Evolutionary conservation across 2,113 vertebrate genomes (phyloP).

Genomic region (Galemys pyrenaicus): DNA sequence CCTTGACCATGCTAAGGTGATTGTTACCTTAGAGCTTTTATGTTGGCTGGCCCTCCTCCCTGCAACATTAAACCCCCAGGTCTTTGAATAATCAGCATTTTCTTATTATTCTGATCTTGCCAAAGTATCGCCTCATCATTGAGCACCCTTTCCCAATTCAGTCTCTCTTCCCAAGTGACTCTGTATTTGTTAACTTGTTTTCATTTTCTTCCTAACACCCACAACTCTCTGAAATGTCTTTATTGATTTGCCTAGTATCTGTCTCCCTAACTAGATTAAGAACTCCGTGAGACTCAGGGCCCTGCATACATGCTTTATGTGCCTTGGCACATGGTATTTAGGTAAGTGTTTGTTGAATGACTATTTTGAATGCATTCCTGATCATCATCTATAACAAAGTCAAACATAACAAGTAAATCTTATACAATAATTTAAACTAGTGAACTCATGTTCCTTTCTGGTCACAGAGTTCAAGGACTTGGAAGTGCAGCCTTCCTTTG

Average conservation of each 20-base stretch:
- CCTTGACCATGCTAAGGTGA: not conserved
- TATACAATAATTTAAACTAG: slow-evolving; percentile 39
- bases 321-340: not conserved
- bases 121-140: not conserved
- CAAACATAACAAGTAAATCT: not conserved
- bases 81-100: not conserved
- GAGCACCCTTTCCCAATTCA: not conserved
- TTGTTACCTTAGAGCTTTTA: not conserved
- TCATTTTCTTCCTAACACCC: not conserved
- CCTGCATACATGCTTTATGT: not conserved
- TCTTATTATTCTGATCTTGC: not conserved
- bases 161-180: not conserved
- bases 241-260: not conserved
- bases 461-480: not conserved
- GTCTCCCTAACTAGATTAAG: not conserved
- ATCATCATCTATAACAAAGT: not conserved
- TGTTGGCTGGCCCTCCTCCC: not conserved
- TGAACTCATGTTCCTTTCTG: not conserved
- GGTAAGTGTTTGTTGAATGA: not conserved
- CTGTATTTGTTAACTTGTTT: not conserved
- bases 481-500: not conserved
- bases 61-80: not conserved
- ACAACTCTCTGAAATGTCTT: not conserved
- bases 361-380: slow-evolving; percentile 18
- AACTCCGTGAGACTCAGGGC: not conserved